phyloP scores from a whole-genome alignment of 2,797 vertebrate species.

The Argyrosomus regius region DNA sequence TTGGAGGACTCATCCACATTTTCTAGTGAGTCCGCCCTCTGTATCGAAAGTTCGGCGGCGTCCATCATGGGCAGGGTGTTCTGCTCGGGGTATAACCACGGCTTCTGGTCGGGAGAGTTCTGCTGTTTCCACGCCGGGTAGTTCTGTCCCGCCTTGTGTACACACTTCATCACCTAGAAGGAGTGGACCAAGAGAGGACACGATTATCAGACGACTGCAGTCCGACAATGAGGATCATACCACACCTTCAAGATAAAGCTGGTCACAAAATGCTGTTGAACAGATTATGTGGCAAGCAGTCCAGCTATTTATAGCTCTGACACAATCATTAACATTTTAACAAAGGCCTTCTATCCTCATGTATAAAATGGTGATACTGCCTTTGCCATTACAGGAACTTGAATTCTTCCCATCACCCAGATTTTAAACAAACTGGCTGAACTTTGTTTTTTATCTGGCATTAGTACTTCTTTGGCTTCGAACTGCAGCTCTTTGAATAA shows the following conservation, averaged over 20 bases:
- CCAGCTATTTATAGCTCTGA: not conserved
- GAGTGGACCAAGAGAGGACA: not conserved
- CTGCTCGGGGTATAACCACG: slow-evolving; percentile 87
- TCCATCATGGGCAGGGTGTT: slow-evolving; percentile 82
- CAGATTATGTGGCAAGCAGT: slow-evolving; percentile 9
- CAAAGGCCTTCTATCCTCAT: not conserved
- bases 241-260: slow-evolving; percentile 59
- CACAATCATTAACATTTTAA: not conserved
- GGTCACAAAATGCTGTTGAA: not conserved
- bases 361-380: not conserved
- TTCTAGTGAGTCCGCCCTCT: slow-evolving; percentile 85
- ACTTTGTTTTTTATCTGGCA: not conserved
- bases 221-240: not conserved
- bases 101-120: slow-evolving; percentile 80
- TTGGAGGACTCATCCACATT: slow-evolving; percentile 84
- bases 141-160: slow-evolving; percentile 84
- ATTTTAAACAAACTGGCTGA: not conserved
- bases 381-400: not conserved
- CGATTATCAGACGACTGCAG: slow-evolving; percentile 17
- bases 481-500: not conserved
- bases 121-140: slow-evolving; percentile 85
- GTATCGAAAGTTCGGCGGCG: slow-evolving; percentile 80
- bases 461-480: not conserved
- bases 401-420: not conserved
- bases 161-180: slow-evolving; percentile 84